Conservation (phyloP, 2,888 invertebrate genomes). For the Sphaeridia pumilis region DNA sequence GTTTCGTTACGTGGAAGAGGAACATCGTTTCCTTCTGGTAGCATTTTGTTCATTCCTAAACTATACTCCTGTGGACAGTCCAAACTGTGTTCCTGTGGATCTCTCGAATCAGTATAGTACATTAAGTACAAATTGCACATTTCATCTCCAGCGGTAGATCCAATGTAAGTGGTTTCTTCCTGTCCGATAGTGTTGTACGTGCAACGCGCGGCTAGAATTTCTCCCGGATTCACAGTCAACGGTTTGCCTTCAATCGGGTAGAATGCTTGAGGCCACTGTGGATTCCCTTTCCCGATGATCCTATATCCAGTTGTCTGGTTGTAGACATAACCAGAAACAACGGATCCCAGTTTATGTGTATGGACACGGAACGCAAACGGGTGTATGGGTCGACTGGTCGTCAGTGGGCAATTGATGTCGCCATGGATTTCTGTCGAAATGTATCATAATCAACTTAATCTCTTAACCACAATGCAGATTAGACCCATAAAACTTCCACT, state of each 20-base stretch:
- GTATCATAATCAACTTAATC: conserved; percentile 7
- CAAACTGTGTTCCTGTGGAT: conserved; percentile 31
- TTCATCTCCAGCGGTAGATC: conserved; percentile 42
- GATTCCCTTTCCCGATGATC: conserved; percentile 44
- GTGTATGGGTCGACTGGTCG: conserved; percentile 39
- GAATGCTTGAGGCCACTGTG: conserved; percentile 53
- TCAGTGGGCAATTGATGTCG: conserved; percentile 44
- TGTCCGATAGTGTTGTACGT: conserved; percentile 44
- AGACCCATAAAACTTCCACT: too few relatives aligned
- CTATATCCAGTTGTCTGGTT: conserved; percentile 22
- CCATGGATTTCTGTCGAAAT: conserved; percentile 41
- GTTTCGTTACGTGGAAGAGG: conserved; percentile 44
- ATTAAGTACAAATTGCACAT: conserved; percentile 47
- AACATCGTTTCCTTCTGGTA: conserved; percentile 41
- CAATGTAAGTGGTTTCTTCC: conserved; percentile 38
- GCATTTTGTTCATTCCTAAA: conserved; percentile 33
- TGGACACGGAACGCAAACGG: conserved; percentile 49
- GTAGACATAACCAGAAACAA: conserved; percentile 41
- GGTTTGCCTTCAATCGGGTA: conserved; percentile 42
- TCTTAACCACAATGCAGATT: too few relatives aligned
- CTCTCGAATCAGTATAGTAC: conserved; percentile 41
- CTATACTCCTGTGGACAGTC: conserved; percentile 34
- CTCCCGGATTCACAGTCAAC: conserved; percentile 41
- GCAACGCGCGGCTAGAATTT: conserved; percentile 45
- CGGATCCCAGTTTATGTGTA: conserved; percentile 45